Evolutionary conservation across 2,797 vertebrate genomes (phyloP).

Genomic region (Esox lucius): DNA sequence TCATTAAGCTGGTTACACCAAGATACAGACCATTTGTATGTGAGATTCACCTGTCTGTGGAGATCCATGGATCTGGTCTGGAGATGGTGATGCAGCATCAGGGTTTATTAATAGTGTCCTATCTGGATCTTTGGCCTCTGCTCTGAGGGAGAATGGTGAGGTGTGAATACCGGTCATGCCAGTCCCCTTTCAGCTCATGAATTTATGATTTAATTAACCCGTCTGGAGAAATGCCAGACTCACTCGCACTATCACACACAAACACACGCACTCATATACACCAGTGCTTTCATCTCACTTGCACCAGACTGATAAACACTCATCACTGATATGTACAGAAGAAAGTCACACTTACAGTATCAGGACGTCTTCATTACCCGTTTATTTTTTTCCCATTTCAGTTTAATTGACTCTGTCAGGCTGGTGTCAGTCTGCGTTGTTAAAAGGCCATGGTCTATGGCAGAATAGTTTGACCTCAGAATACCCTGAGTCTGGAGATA

Average conservation of each 20-base stretch:
- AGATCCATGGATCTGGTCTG: neutral
- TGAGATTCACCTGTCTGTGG: constrained; percentile 14
- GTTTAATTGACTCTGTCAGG: neutral
- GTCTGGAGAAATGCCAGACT: constrained; percentile 51
- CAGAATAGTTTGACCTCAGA: constrained; percentile 59
- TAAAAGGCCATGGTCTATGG: constrained; percentile 38
- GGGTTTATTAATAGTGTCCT: constrained; percentile 55
- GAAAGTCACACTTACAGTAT: neutral
- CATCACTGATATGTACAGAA: no score
- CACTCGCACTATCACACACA: constrained; percentile 54
- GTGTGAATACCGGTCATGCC: constrained; percentile 77
- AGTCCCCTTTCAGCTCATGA: constrained; percentile 68
- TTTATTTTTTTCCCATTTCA: no score
- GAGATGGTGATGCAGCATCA: constrained; percentile 18
- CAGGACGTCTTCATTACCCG: neutral
- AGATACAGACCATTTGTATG: neutral
- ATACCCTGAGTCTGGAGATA: constrained; percentile 43
- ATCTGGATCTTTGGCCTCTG: constrained; percentile 23
- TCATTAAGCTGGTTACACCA: neutral
- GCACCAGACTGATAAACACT: no score
- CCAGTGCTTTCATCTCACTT: neutral
- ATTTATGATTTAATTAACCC: constrained; percentile 77
- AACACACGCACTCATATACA: constrained; percentile 36
- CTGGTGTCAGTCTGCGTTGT: constrained; percentile 9
- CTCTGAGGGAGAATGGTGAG: constrained; percentile 54